Evolutionary conservation across 2,797 vertebrate species (phyloP), one percentile per base, ranked within the genome.

Genomic region (Salarias fasciatus): DNA sequence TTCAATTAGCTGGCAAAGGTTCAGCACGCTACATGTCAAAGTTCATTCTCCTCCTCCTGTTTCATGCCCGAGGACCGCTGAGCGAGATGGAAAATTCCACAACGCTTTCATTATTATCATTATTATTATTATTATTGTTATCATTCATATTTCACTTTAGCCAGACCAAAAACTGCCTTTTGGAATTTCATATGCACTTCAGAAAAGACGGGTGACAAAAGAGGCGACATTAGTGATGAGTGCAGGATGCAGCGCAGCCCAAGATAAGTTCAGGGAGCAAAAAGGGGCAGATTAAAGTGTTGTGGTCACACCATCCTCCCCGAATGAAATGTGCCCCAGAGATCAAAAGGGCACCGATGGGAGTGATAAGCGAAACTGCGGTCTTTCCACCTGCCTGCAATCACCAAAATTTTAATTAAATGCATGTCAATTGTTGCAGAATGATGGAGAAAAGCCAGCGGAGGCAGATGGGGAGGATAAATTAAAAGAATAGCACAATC

Each of bases 21-120:
- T 71, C 41, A 36, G 28, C n/a, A 9, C 31, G 44, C 8, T 41
- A 43, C 0, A 64, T 29, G 74, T 76, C 65, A 74, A 63, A 79
- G 77, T 63, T 82, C 71, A 69, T 8, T 36, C 47, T 13, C 57
- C 40, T 53, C 35, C 14, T 68, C 55, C 57, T 33, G 48, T 47
- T 62, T 64, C 44, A 54, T 6, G 1, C 52, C 30, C 18, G 2
- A 11, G 4, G 45, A 58, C 53, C 38, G 14, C 45, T 4, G 44
- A 10, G 35, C 1, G 4, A 62, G n/a, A 72, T 44, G 63, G 53
- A 70, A 80, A 75, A 77, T 78, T 75, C 72, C 72, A 53, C 44
- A 58, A 2, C 5, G 35, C 46, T 53, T 57, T 24, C 24, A 24
- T 24, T 24, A n/a, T 62, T 41, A 63, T 75, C 72, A 78, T 66